Evolutionary conservation across 23 tunicate genomes (phyloP), one percentile per base, ranked within the genome.

Genomic region (Diplosoma virens): DNA sequence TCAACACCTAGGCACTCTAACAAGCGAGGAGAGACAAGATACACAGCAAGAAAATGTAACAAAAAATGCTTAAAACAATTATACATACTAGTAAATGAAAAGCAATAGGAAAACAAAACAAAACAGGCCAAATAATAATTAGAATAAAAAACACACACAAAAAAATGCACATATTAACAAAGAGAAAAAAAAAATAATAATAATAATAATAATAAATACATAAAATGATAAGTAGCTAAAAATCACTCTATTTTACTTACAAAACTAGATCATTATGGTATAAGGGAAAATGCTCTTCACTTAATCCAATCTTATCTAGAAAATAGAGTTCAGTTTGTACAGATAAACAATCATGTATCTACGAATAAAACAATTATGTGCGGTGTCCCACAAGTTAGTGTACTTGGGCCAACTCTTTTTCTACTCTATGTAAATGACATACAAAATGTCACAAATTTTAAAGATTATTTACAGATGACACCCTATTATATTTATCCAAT

Each of bases 391-490:
- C 61, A 55, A 55, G 61, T 24, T 18, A 17, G 25, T 55, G 22
- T 25, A 55, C 23, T 55, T 4, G 61, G 61, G 17, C 61, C 61
- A 55, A 24, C 22, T 9, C 23, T 55, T 5, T n/a, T 55, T 55
- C 4, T 55, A 5, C n/a, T 55, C 4, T 55, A 55, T 25, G 23
- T n/a, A 55, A 11, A 55, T 55, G 23, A 55, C 22, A 4, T 55
- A 55, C 61, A 24, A 55, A 11, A 55, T 9, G 61, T n/a, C 4
- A 9, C 61, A 55, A 55, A 55, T 9, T n/a, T 55, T 4, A 11
- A 55, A 55, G 23, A n/a, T 18, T 55, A 55, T 55, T 55, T 55
- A 25, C 61, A 55, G 61, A 55, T 55, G 61, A 55, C 61, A 55
- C 61, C 4, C 5, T 9, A 24, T n/a, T 55, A 55, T 17, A 24